A percentile compares a stretch with the other conserved stretches of the same genome.
These are phyloP conservation scores for Pipa parva DNA, from an alignment of 2,113 vertebrate genomes.

Conservation along the genomic window DNA sequence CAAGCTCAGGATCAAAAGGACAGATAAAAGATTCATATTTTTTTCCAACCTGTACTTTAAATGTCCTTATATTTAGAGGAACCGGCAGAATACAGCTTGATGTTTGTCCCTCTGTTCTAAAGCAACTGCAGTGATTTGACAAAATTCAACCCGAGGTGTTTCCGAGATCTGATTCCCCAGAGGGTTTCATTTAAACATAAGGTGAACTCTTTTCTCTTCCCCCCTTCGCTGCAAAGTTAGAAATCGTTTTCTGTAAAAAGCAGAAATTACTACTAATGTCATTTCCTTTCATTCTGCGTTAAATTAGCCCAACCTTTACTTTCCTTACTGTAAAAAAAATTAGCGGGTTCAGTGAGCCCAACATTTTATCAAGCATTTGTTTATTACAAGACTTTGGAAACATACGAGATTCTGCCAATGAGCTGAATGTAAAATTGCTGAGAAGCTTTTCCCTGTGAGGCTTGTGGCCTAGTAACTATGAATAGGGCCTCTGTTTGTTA, in stretches of 20 bases:
- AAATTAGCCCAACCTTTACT: background rate
- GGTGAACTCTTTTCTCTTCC: slow-evolving; percentile 9
- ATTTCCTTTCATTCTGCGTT: background rate
- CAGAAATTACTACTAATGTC: slow-evolving; percentile 14
- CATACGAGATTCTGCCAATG: background rate
- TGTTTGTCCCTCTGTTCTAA: slow-evolving; percentile 5
- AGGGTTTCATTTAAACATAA: slow-evolving; percentile 17
- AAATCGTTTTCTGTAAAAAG: slow-evolving; percentile 25
- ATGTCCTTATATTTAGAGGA: background rate
- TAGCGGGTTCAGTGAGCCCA: background rate
- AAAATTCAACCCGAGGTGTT: slow-evolving; percentile 13
- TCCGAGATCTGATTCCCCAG: slow-evolving; percentile 6
- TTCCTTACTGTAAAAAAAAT: background rate
- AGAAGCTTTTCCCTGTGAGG: slow-evolving; percentile 4
- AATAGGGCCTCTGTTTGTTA: slow-evolving; percentile 34
- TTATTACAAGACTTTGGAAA: slow-evolving; percentile 19
- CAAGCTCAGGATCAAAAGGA: background rate
- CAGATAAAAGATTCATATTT: slow-evolving; percentile 5
- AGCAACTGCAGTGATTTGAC: background rate
- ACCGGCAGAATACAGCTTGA: background rate
- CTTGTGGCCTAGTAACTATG: slow-evolving; percentile 26
- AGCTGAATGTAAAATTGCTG: slow-evolving; percentile 12
- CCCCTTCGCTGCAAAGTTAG: background rate
- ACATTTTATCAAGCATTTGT: slow-evolving; percentile 7
- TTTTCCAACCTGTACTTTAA: background rate